Evolutionary conservation across 2,888 invertebrate species (phyloP).

Genomic region (Gortyna flavago): DNA sequence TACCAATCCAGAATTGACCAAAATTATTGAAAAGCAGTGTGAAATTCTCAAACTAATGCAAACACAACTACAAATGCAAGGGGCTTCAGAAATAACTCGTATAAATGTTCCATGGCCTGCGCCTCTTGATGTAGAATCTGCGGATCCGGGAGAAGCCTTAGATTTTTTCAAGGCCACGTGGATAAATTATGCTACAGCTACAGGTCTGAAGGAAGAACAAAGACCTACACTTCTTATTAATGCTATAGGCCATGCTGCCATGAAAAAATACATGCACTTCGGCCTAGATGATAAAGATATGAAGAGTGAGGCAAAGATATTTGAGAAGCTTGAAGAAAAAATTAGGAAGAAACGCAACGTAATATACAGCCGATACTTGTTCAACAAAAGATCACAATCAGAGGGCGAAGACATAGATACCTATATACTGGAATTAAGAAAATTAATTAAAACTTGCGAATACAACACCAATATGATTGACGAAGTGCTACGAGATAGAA

Average conservation of each 20-base stretch:
- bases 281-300: background rate
- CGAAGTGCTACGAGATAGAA: too few species aligned
- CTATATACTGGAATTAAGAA: too few species aligned
- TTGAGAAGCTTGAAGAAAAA: background rate
- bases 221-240: background rate
- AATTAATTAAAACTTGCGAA: too few species aligned
- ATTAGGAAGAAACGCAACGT: background rate
- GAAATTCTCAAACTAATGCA: background rate
- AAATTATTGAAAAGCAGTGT: background rate
- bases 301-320: too few species aligned
- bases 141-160: background rate
- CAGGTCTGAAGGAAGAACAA: background rate
- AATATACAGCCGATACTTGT: background rate
- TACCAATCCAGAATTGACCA: background rate
- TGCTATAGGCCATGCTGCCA: too few species aligned
- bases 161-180: background rate
- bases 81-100: background rate
- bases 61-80: background rate
- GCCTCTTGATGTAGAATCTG: background rate
- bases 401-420: too few species aligned
- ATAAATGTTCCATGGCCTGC: background rate
- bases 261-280: background rate
- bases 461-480: too few species aligned
- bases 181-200: too few species aligned
- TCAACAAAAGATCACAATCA: slow-evolving; percentile 1